Conservation (phyloP, 2,113 vertebrate species). For the Rynchops niger region DNA sequence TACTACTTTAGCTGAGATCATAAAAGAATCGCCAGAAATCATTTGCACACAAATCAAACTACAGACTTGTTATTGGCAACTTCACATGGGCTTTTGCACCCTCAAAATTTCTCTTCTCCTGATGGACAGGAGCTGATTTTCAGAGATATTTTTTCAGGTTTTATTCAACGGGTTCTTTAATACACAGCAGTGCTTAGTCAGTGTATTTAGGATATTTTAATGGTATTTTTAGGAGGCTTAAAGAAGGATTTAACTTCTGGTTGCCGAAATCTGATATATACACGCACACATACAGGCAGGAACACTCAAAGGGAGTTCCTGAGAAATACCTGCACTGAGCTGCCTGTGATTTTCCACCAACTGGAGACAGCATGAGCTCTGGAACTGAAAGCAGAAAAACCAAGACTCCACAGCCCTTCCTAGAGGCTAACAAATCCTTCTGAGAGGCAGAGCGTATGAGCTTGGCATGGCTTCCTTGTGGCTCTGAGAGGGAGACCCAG, state of each 20-base stretch:
- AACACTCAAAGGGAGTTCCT: neutral
- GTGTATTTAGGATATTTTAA: neutral
- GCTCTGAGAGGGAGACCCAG: neutral
- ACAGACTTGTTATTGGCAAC: neutral
- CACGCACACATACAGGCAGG: neutral
- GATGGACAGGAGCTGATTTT: neutral
- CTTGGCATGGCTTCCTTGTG: accelerated
- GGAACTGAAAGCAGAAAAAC: neutral
- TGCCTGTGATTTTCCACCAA: neutral
- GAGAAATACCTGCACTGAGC: neutral
- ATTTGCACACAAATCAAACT: neutral
- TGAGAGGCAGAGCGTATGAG: neutral
- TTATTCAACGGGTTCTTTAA: neutral
- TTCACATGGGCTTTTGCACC: neutral
- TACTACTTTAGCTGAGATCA: neutral
- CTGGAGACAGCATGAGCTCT: neutral
- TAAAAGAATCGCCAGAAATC: neutral
- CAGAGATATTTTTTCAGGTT: neutral
- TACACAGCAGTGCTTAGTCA: neutral
- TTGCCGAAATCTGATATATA: neutral
- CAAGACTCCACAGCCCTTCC: neutral
- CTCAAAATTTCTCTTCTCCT: neutral
- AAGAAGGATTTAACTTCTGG: neutral
- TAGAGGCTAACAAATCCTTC: neutral
- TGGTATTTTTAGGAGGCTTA: neutral